These are phyloP conservation scores for Coleophora flavipennella DNA, from an alignment of 2,888 invertebrate species.

Conservation along the genomic window DNA sequence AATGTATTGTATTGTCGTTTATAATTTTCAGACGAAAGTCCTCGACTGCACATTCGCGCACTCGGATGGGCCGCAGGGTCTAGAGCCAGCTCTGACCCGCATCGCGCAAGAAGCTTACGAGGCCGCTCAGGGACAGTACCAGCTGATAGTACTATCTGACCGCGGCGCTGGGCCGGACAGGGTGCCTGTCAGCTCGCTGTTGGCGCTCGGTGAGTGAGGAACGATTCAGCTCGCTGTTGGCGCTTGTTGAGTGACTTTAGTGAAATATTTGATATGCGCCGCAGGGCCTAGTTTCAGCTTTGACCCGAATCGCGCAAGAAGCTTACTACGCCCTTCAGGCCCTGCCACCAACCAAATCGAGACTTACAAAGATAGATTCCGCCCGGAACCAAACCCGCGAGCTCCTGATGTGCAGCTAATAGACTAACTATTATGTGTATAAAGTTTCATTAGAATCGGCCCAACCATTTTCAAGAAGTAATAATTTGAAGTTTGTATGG, in stretches of 20 bases:
- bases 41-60: slow-evolving; percentile 92
- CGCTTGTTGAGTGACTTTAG: neutral
- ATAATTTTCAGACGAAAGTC: slow-evolving; percentile 73
- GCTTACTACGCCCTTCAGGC: slow-evolving; percentile 85
- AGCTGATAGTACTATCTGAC: slow-evolving; percentile 91
- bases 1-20: too few species aligned
- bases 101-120: slow-evolving; percentile 86
- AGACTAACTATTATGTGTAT: too few species aligned
- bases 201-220: slow-evolving; percentile 77
- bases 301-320: slow-evolving; percentile 84
- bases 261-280: too few species aligned
- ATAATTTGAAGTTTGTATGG: too few species aligned
- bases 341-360: too few species aligned
- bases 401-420: too few species aligned
- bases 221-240: neutral
- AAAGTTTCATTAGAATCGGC: too few species aligned
- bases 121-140: slow-evolving; percentile 85
- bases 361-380: too few species aligned
- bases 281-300: slow-evolving; percentile 82
- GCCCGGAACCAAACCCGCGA: too few species aligned
- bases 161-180: slow-evolving; percentile 74
- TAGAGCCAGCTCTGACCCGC: slow-evolving; percentile 83
- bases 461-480: too few species aligned
- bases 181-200: slow-evolving; percentile 84
- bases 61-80: slow-evolving; percentile 80